phyloP scores from a whole-genome alignment of 2,797 vertebrate species.

The Pantherophis vulpinus region DNA sequence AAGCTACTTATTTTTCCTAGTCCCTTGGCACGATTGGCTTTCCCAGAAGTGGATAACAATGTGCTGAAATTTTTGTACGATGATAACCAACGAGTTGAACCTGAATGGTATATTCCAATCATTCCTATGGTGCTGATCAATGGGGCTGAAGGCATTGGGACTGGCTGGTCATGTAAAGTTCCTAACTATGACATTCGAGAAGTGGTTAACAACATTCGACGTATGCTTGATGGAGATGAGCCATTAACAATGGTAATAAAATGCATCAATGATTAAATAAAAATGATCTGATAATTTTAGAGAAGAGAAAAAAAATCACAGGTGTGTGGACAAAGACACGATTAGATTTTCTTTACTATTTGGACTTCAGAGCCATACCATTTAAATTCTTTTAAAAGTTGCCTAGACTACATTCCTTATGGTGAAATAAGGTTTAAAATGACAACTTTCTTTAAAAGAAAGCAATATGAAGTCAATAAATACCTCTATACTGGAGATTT shows the following conservation, averaged over 20 bases:
- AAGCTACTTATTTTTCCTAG: conserved; percentile 64
- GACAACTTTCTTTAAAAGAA: neutral
- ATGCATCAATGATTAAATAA: neutral
- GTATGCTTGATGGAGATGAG: conserved; percentile 87
- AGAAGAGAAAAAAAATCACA: neutral
- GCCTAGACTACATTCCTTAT: neutral
- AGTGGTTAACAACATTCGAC: conserved; percentile 86
- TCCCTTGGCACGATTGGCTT: conserved; percentile 84
- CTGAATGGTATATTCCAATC: conserved; percentile 98
- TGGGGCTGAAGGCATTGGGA: conserved; percentile 93
- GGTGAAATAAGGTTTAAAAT: neutral
- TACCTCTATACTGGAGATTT: neutral
- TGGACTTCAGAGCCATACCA: neutral
- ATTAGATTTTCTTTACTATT: neutral
- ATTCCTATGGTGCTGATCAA: conserved; percentile 91
- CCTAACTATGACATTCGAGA: conserved; percentile 90
- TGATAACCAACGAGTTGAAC: conserved; percentile 95
- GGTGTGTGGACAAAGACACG: neutral
- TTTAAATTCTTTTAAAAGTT: neutral
- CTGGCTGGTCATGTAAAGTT: conserved; percentile 94
- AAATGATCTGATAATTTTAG: neutral
- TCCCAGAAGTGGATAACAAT: conserved; percentile 87
- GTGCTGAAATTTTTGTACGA: conserved; percentile 90
- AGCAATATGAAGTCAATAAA: neutral
- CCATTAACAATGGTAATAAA: conserved; percentile 85